Percentiles rank a stretch among this genome's conserved stretches.
Evolutionary conservation across 2,888 invertebrate genomes (phyloP).

Genomic region (Xylocampa areola): DNA sequence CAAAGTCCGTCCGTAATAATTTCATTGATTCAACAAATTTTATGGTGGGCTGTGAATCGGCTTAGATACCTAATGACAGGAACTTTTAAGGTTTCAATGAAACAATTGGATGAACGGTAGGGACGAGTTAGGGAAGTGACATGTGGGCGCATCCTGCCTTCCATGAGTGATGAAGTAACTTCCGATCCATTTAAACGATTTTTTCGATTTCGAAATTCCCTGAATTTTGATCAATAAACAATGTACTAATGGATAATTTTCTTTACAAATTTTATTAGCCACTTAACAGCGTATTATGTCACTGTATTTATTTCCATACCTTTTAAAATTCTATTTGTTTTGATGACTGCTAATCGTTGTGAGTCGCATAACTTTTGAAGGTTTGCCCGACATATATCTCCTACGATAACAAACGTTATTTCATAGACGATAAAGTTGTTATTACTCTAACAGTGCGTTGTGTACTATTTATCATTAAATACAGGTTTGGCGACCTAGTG

Average conservation of each 20-base stretch:
- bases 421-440: constrained; percentile 43
- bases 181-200: not conserved
- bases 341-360: constrained; percentile 61
- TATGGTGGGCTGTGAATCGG: constrained; percentile 17
- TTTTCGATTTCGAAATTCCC: not conserved
- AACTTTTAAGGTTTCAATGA: constrained; percentile 45
- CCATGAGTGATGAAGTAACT: not conserved
- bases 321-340: constrained; percentile 63
- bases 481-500: constrained; percentile 75
- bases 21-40: constrained; percentile 12
- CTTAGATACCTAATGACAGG: constrained; percentile 38
- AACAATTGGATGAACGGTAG: constrained; percentile 46
- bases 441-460: constrained; percentile 37
- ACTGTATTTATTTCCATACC: constrained; percentile 51
- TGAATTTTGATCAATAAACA: too few relatives aligned
- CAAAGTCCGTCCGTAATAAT: not conserved
- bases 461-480: constrained; percentile 67
- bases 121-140: constrained; percentile 26
- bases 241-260: constrained; percentile 14
- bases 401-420: constrained; percentile 45
- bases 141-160: constrained; percentile 33
- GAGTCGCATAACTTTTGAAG: constrained; percentile 68
- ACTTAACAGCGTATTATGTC: constrained; percentile 49
- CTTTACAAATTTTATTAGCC: constrained; percentile 20
- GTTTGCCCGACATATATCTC: constrained; percentile 58